These are phyloP conservation scores for Masticophis lateralis DNA, from an alignment of 2,797 vertebrate genomes.

Conservation along the genomic window DNA sequence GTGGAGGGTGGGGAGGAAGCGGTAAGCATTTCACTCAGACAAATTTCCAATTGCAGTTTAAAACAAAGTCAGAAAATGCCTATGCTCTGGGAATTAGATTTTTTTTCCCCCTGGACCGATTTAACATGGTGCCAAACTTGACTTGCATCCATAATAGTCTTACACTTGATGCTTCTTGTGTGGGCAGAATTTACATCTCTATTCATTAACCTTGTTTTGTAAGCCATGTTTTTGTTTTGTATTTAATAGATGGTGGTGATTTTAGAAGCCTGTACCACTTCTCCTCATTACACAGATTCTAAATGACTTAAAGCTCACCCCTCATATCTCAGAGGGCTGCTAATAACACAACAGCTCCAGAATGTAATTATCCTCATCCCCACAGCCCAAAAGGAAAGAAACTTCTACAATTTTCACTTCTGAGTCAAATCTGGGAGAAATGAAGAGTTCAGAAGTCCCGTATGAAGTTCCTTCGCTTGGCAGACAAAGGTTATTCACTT, in stretches of 20 bases:
- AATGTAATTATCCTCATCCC: constrained; percentile 36
- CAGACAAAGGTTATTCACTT: constrained; percentile 47
- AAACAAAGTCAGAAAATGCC: neutral
- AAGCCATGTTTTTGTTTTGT: constrained; percentile 6
- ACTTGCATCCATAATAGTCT: neutral
- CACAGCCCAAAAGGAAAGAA: constrained; percentile 33
- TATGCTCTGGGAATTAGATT: constrained; percentile 21
- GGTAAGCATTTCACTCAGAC: constrained; percentile 20
- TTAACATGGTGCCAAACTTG: constrained; percentile 16
- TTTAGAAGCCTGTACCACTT: neutral
- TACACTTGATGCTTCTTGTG: neutral
- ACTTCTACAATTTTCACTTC: constrained; percentile 26
- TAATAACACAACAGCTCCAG: neutral
- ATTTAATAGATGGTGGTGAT: constrained; percentile 25
- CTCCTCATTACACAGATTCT: constrained; percentile 20
- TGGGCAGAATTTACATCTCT: constrained; percentile 20
- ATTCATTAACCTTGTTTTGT: constrained; percentile 37
- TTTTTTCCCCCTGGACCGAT: constrained; percentile 6
- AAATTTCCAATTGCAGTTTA: constrained; percentile 1
- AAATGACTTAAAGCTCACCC: constrained; percentile 31
- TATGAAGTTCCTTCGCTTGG: constrained; percentile 37
- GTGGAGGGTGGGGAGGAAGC: neutral
- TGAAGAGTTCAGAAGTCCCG: constrained; percentile 25
- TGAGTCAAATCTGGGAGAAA: constrained; percentile 9
- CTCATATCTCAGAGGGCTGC: constrained; percentile 25